phyloP scores from a whole-genome alignment of 2,888 invertebrate genomes.

The Cerceris rybyensis region DNA sequence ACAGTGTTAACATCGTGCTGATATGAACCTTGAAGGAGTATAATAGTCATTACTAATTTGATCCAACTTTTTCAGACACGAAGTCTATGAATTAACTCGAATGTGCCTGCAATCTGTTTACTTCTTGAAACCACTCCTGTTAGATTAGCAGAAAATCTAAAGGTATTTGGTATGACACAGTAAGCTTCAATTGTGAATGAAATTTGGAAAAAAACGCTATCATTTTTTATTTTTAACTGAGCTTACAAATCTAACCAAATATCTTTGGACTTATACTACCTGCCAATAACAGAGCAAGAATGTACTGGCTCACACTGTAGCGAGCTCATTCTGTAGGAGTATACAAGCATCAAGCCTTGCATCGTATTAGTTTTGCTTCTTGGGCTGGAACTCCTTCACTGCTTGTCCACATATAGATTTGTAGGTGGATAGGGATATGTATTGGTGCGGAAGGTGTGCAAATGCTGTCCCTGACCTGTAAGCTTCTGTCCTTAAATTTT shows the following conservation, averaged over 20 bases:
- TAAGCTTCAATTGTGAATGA: constrained; percentile 33
- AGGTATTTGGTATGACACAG: constrained; percentile 74
- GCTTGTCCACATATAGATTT: constrained; percentile 80
- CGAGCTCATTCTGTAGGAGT: constrained; percentile 80
- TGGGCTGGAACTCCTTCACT: constrained; percentile 82
- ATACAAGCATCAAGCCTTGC: constrained; percentile 82
- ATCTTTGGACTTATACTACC: constrained; percentile 74
- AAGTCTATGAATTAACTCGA: constrained; percentile 78
- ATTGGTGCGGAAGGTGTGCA: constrained; percentile 80
- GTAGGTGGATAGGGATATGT: constrained; percentile 80
- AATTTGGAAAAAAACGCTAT: constrained; percentile 9
- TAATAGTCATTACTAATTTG: constrained; percentile 70
- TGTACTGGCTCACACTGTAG: constrained; percentile 81
- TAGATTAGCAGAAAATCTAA: constrained; percentile 77
- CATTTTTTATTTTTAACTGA: constrained; percentile 21
- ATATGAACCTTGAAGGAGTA: constrained; percentile 65
- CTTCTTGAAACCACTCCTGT: constrained; percentile 80
- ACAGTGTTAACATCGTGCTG: constrained; percentile 35
- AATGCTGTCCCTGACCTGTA: constrained; percentile 74
- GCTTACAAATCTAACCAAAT: constrained; percentile 69
- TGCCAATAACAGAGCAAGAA: constrained; percentile 79
- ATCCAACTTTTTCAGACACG: constrained; percentile 60
- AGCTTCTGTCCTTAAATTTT: constrained; percentile 56
- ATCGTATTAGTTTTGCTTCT: constrained; percentile 82
- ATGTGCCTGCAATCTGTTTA: constrained; percentile 81